A percentile compares a stretch with the other conserved stretches of the same genome.
Conservation (phyloP, 2,888 invertebrate species). For the Drosophila sordidula region DNA sequence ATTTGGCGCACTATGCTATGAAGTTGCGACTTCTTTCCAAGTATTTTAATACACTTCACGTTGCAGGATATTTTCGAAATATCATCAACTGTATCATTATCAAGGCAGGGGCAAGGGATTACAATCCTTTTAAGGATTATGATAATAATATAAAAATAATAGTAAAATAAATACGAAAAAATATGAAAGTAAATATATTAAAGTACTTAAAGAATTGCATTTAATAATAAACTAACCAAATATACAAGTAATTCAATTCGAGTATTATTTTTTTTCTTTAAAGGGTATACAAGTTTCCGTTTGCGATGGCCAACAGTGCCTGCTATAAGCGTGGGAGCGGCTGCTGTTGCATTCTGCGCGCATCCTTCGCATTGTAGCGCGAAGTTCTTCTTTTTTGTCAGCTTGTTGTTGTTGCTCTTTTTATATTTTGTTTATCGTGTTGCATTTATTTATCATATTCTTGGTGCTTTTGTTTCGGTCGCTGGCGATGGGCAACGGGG, state of each 20-base stretch:
- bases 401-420: constrained; percentile 5
- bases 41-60: constrained; percentile 20
- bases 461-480: constrained; percentile 57
- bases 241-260: background rate
- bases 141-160: no score
- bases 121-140: no score
- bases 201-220: no score
- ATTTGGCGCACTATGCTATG: constrained; percentile 53
- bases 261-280: no score
- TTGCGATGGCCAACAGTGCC: background rate
- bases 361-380: constrained; percentile 52
- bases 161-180: no score
- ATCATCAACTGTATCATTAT: background rate
- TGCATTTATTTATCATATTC: constrained; percentile 75
- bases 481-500: constrained; percentile 62
- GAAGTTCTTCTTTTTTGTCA: constrained; percentile 25
- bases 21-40: constrained; percentile 38
- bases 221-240: background rate
- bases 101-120: no score
- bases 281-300: constrained; percentile 16
- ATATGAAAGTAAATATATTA: no score
- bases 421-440: constrained; percentile 27
- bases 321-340: constrained; percentile 23
- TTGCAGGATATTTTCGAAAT: background rate
- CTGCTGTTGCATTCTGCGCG: constrained; percentile 51